Evolutionary conservation across 1,140 invertebrate species (phyloP), one percentile per base, ranked within the genome.

Genomic region (Sarcophaga bullata): DNA sequence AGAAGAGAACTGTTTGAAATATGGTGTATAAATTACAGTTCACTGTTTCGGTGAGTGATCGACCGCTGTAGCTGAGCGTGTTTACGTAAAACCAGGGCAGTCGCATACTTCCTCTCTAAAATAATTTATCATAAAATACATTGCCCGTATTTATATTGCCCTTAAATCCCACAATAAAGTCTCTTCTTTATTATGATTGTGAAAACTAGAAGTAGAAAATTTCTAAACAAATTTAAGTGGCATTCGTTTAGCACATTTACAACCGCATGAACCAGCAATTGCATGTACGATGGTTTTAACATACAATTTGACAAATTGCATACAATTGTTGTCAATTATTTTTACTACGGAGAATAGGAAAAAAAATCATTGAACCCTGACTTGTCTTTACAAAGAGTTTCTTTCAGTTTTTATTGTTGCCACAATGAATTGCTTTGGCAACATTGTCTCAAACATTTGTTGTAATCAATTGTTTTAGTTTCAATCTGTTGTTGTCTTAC

Each of bases 331-430:
- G 62, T 68, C 17, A 68, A 62, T 62, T 11, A 15, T 62, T 62
- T 62, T 25, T 19, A 68, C 17, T 19, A 4, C 19, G 17, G 0
- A 68, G 17, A 19, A 68, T 15, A 15, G 6, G n/a, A 62, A 15
- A 62, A 62, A 52, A 68, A 68, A 68, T 19, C 62, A 68, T 68
- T 68, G 62, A 68, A 68, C 62, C 62, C n/a, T 68, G 17, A 68
- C 62, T 25, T 19, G n/a, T 8, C 17, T 68, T 68, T 68, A n/a
- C 0, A 62, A n/a, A 62, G 15, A 62, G 15, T 62, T 62, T 62
- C 3, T 17, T 68, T 68, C 8, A 7, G 19, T 8, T 17, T 25
- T 68, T 68, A 19, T 25, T 25, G 62, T 9, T 68, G 62, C n/a
- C 8, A 58, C 54, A 58, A 58, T n/a, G 13, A 58, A 19, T 68